A percentile compares a stretch with the other conserved stretches of the same genome.
phyloP scores from a whole-genome alignment of 2,888 invertebrate genomes.

The Caenorhabditis sp. region DNA sequence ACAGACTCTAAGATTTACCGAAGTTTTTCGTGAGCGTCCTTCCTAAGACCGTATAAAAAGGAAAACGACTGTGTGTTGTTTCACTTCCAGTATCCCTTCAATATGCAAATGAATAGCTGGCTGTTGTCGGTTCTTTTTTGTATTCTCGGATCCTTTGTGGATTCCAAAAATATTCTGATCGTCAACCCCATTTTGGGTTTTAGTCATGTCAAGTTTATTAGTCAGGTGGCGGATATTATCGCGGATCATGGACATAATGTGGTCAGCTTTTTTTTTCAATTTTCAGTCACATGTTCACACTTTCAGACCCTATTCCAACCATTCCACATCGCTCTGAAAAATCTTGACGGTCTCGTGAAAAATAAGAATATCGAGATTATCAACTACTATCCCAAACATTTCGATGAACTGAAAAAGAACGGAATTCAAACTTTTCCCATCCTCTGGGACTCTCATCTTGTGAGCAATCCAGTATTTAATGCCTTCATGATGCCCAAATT shows the following conservation, averaged over 20 bases:
- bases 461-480: neutral
- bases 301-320: slow-evolving; percentile 17
- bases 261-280: neutral
- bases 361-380: slow-evolving; percentile 2
- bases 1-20: too few relatives aligned
- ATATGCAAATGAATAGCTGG: too few relatives aligned
- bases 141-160: too few relatives aligned
- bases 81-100: too few relatives aligned
- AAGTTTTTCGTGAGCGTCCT: too few relatives aligned
- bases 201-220: slow-evolving; percentile 22
- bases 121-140: too few relatives aligned
- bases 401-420: neutral
- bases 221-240: neutral
- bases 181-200: slow-evolving; percentile 26
- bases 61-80: too few relatives aligned
- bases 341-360: neutral
- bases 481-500: neutral
- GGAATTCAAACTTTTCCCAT: neutral
- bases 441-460: slow-evolving; percentile 16
- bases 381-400: slow-evolving; percentile 19
- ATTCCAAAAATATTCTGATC: neutral
- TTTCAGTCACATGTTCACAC: neutral
- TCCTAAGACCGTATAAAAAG: too few relatives aligned
- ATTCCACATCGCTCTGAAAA: neutral
- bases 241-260: slow-evolving; percentile 27